Base-by-base conservation (phyloP, 2,888 invertebrate species). In the Thecophora atra region DNA sequence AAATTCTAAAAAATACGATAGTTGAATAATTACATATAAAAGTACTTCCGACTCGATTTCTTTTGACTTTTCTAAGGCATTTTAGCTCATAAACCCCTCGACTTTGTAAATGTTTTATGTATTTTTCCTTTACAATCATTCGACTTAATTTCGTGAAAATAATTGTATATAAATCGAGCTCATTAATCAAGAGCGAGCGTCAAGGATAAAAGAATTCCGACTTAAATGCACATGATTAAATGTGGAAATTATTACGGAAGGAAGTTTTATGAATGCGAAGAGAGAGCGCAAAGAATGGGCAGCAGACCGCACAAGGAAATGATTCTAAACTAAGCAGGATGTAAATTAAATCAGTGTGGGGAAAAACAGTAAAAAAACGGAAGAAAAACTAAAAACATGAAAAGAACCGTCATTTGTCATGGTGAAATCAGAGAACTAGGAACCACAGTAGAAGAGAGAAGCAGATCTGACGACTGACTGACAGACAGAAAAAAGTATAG, bases 351-450 rank as follows among this genome's bases (percentile, higher is more conserved):
- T 52, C 51, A 52, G 21, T 13, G 62, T 4, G 47, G 19, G 42
- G 28, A 60, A 26, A 60, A 26, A 15, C 21, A 28, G 11, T 7
- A 28, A 42, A 68, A 21, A 58, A 26, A 24, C 4, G 42, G 24
- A 13, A 0, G 4, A 4, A 30, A 15, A 52, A 30, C 5, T n/a
- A 52, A 70, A 52, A 37, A 37, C 21, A 63, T 52, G 51, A 51
- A 60, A 64, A 28, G 60, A 62, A 72, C 52, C 47, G 52, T 67
- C 68, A 72, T 72, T 72, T 72, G 69, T 72, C 72, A 72, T 72
- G 42, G 52, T 19, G 56, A 37, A 65, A 56, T 60, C 64, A 64
- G 26, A 17, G 19, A 24, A 54, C 51, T 21, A 30, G 3, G 37
- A 70, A 30, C 21, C 21, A 70, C 47, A 37, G 63, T 24, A 37